phyloP scores from a whole-genome alignment of 92 coral and sea anemone species.

The Muricea muricata region DNA sequence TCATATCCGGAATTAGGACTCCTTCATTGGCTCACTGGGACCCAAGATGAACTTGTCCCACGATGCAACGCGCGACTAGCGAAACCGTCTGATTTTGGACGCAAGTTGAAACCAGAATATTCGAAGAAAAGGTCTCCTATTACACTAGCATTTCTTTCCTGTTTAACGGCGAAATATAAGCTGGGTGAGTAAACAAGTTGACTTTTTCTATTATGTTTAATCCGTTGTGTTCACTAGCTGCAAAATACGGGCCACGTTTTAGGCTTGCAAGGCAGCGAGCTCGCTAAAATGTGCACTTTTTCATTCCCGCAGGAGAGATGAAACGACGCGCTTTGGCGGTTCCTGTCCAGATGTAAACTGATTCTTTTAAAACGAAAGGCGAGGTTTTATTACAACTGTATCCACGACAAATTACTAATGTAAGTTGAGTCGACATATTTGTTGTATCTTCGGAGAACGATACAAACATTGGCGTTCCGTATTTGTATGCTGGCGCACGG shows the following conservation, averaged over 20 bases:
- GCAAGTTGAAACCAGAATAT: neutral
- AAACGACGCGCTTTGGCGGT: neutral
- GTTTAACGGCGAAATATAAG: slow-evolving; percentile 39
- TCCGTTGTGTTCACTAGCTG: neutral
- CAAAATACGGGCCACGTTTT: neutral
- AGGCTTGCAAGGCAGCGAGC: neutral
- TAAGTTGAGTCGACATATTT: slow-evolving; percentile 99
- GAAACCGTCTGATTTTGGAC: neutral
- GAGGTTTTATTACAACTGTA: slow-evolving; percentile 99
- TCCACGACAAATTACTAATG: slow-evolving; percentile 97
- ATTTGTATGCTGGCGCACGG: neutral
- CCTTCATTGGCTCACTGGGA: neutral
- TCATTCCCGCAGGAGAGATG: neutral
- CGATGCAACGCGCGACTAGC: slow-evolving; percentile 11
- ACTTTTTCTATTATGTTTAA: neutral
- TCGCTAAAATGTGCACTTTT: neutral
- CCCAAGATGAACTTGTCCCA: slow-evolving; percentile 13
- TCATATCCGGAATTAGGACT: slow-evolving; percentile 3
- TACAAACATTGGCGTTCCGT: neutral
- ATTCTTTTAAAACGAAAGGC: slow-evolving; percentile 64
- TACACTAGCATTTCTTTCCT: slow-evolving; percentile 41
- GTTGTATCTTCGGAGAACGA: neutral
- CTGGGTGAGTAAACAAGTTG: slow-evolving; percentile 42
- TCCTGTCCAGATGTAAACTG: slow-evolving; percentile 28
- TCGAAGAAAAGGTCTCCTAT: slow-evolving; percentile 21